phyloP scores from a whole-genome alignment of 2,113 vertebrate genomes.

The Zosterops borbonicus region DNA sequence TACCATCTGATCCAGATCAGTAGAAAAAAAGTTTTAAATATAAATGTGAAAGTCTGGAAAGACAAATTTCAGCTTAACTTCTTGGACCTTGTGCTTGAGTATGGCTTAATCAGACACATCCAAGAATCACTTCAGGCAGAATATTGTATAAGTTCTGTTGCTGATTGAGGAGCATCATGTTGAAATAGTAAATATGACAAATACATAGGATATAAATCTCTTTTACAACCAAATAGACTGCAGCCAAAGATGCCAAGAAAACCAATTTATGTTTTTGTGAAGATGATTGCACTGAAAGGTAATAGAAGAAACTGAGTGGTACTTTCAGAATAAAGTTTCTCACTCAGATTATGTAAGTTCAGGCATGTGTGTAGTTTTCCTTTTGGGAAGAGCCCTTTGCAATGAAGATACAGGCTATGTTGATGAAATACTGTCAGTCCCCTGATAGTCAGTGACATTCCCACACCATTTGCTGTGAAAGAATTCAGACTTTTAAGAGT shows the following conservation, averaged over 20 bases:
- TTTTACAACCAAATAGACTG: not conserved
- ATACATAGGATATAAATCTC: not conserved
- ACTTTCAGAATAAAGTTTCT: not conserved
- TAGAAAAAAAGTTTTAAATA: not conserved
- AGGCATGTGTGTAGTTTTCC: not conserved
- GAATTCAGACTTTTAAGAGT: not conserved
- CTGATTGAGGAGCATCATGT: not conserved
- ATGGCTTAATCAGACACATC: not conserved
- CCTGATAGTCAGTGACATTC: not conserved
- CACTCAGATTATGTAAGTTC: not conserved
- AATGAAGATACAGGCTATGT: not conserved
- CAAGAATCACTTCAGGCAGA: not conserved
- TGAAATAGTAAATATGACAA: not conserved
- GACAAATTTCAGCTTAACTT: not conserved
- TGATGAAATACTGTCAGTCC: not conserved
- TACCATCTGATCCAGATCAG: not conserved
- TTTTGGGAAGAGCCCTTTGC: not conserved
- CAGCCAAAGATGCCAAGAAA: not conserved
- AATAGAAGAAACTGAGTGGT: not conserved
- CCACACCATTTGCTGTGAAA: not conserved
- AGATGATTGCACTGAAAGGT: not conserved
- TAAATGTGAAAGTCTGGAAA: not conserved
- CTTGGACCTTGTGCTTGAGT: not conserved
- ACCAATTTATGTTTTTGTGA: fast-evolving
- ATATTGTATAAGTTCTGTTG: not conserved